These are phyloP conservation scores for Oncorhynchus nerka DNA, from an alignment of 2,113 vertebrate species.

Conservation along the genomic window DNA sequence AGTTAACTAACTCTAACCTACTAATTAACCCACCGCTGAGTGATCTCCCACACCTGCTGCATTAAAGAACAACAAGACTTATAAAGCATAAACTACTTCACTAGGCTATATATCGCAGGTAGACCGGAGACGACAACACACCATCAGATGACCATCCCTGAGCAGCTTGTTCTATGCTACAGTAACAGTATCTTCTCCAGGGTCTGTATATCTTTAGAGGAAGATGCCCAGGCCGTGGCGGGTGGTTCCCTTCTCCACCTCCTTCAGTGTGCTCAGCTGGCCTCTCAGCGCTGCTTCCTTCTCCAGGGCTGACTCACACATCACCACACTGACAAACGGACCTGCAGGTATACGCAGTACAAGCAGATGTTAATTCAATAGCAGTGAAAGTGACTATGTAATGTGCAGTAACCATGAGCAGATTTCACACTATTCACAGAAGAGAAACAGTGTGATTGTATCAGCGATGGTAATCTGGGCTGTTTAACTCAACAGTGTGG, in stretches of 20 bases:
- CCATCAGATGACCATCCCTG: neutral
- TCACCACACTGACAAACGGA: slow-evolving; percentile 69
- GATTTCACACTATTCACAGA: neutral
- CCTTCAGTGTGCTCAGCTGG: slow-evolving; percentile 65
- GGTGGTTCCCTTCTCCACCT: slow-evolving; percentile 67
- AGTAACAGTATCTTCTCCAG: slow-evolving; percentile 70
- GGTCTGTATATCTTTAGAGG: slow-evolving; percentile 75
- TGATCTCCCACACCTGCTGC: slow-evolving; percentile 83
- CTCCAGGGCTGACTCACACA: slow-evolving; percentile 57
- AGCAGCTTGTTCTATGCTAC: too few relatives aligned
- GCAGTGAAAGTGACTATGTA: slow-evolving; percentile 1
- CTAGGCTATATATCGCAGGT: too few relatives aligned
- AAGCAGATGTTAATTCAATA: slow-evolving; percentile 33
- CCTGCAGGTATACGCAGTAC: slow-evolving; percentile 43
- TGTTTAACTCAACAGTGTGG: slow-evolving; percentile 17
- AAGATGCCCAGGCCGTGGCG: slow-evolving; percentile 73
- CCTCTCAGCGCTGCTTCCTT: slow-evolving; percentile 56
- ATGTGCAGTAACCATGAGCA: slow-evolving; percentile 15
- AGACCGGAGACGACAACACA: slow-evolving; percentile 63
- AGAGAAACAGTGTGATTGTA: slow-evolving; percentile 14
- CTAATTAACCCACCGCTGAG: slow-evolving; percentile 76
- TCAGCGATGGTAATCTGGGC: slow-evolving; percentile 38
- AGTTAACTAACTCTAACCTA: too few relatives aligned
- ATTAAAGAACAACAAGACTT: slow-evolving; percentile 30
- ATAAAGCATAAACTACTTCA: too few relatives aligned